These are phyloP conservation scores for Alouatta palliata DNA, from an alignment of 2,113 vertebrate genomes.

Conservation along the genomic window DNA sequence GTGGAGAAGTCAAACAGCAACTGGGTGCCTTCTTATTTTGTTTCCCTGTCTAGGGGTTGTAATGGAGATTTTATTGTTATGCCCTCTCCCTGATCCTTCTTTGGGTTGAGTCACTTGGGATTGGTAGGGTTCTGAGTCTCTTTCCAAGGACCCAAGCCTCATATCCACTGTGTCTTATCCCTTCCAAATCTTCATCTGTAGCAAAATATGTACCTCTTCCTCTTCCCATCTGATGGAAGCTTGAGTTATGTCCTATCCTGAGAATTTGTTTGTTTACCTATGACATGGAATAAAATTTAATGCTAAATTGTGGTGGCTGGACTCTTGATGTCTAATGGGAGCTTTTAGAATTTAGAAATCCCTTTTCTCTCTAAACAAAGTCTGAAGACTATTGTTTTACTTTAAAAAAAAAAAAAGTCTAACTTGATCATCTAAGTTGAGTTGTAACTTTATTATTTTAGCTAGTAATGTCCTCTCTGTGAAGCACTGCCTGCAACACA, in stretches of 20 bases:
- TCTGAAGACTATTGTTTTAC: neutral
- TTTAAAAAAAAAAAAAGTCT: neutral
- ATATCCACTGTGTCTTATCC: neutral
- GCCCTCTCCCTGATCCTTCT: neutral
- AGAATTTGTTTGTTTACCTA: neutral
- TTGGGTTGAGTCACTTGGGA: neutral
- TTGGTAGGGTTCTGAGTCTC: neutral
- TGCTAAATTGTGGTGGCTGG: neutral
- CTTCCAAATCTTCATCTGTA: neutral
- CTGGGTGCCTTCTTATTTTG: neutral
- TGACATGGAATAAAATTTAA: neutral
- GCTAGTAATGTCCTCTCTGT: neutral
- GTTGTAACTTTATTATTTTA: neutral
- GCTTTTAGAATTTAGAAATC: neutral
- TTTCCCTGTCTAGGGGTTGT: neutral
- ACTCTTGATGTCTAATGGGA: neutral
- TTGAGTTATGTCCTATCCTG: neutral
- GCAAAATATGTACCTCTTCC: neutral
- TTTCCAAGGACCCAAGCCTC: neutral
- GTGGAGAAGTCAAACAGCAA: neutral
- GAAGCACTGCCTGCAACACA: neutral
- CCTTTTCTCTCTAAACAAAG: neutral
- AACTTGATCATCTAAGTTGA: neutral
- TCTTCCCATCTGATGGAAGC: neutral
- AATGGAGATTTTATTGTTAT: neutral